Evolutionary conservation across 2,113 vertebrate genomes (phyloP).

Genomic region (Megatriorchis doriae): DNA sequence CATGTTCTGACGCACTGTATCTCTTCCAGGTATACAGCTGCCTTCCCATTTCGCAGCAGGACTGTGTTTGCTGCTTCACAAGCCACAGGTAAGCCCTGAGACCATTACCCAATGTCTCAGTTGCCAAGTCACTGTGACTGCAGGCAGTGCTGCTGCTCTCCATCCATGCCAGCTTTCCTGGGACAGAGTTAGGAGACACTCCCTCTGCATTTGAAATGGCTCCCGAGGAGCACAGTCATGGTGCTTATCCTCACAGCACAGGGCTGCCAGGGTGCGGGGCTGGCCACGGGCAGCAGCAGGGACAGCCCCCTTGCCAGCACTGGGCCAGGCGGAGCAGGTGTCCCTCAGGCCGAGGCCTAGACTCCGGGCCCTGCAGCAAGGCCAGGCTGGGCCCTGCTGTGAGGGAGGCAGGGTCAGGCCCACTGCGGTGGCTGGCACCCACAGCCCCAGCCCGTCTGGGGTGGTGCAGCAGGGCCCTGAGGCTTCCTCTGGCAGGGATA

Average conservation of each 20-base stretch:
- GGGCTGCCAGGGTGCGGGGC: fast-evolving
- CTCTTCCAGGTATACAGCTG: slow-evolving; percentile 10
- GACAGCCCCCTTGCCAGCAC: neutral
- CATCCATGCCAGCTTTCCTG: fast-evolving
- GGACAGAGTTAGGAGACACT: fast-evolving
- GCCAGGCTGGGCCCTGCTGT: neutral
- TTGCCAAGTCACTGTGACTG: fast-evolving
- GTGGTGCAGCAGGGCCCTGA: neutral
- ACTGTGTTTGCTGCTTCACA: neutral
- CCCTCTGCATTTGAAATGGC: neutral
- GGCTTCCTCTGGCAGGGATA: neutral
- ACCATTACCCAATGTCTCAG: neutral
- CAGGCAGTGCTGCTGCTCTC: neutral
- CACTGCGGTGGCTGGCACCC: fast-evolving
- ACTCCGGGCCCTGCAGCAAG: too few species aligned
- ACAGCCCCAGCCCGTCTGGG: neutral
- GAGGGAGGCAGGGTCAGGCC: neutral
- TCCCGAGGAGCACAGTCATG: neutral
- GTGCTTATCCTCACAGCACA: neutral
- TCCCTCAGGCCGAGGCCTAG: neutral
- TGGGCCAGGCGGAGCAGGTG: fast-evolving
- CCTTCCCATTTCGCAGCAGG: neutral
- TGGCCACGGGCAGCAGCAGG: fast-evolving
- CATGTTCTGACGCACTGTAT: neutral
- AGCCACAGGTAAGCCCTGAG: slow-evolving; percentile 5